Evolutionary conservation across 2,113 vertebrate species (phyloP), one percentile per base, ranked within the genome.

Genomic region (Rhegmatorhina hoffmannsi): DNA sequence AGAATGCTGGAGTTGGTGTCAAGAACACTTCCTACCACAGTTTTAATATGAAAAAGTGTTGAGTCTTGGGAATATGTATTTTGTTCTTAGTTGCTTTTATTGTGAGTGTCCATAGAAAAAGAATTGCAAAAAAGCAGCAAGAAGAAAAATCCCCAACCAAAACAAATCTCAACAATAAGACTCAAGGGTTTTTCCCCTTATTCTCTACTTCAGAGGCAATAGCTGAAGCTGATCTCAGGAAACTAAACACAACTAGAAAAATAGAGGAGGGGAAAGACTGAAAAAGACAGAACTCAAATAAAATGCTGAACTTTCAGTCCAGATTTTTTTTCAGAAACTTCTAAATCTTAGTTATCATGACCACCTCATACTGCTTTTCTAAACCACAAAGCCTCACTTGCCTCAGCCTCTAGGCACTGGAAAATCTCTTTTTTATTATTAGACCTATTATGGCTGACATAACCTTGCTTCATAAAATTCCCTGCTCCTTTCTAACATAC

Each of bases 251-350:
- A 17, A 52, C 36, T 33, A 43, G 33, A 62, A 64, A 84, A 62
- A 34, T 0, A 1, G 6, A 1, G 6, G 1, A 1, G 1, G 1
- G 3, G 10, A 24, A 38, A 36, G 36, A 24, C 23, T 2, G 0
- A 47, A 53, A 47, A 62, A 49, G 17, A 4, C 25, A 69, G 79
- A 95, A 34, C 11, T 62, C 55, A 55, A 58, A 33, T 38, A 55
- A 38, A 17, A 70, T 58, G 62, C 34, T 50, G 21, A 78, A 83
- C 5, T 88, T 84, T 34, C 50, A 68, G 67, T 36, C 1, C 21
- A 33, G 6, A 21, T 23, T 49, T 50, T 60, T 50, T 49, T 77
- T 94, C 47, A 72, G 20, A 55, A 75, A 38, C 8, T 62, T 89
- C 58, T 55, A 55, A 47, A 76, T 44, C 24, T 56, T 1, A 0